Conservation (phyloP, 2,113 vertebrate genomes). For the Cavia aperea region DNA sequence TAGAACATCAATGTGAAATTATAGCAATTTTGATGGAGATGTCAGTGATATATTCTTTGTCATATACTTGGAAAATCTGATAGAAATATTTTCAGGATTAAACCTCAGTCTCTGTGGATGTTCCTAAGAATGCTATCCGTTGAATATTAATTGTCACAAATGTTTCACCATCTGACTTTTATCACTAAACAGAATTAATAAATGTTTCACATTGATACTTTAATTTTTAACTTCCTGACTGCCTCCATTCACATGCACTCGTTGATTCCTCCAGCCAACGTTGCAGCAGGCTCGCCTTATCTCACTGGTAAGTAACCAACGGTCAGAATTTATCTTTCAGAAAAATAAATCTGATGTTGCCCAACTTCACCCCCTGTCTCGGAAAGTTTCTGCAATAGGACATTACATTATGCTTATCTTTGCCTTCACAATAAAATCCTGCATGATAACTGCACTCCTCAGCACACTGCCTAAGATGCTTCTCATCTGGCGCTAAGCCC, state of each 20-base stretch:
- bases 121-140: not conserved
- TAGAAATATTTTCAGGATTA: not conserved
- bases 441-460: not conserved
- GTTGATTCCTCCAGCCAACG: not conserved
- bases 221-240: not conserved
- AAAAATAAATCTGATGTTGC: not conserved
- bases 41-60: not conserved
- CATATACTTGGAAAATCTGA: not conserved
- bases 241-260: not conserved
- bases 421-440: not conserved
- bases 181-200: not conserved
- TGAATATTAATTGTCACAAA: not conserved
- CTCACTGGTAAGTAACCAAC: not conserved
- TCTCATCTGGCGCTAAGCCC: not conserved
- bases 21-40: not conserved
- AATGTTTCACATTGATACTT: not conserved
- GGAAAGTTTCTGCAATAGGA: not conserved
- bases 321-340: not conserved
- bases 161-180: not conserved
- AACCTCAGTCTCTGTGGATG: not conserved
- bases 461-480: not conserved
- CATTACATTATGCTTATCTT: not conserved
- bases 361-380: not conserved
- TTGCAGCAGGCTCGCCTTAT: not conserved
- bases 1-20: not conserved